Evolutionary conservation across 2,888 invertebrate species (phyloP).

Genomic region (Ethmia dodecea): DNA sequence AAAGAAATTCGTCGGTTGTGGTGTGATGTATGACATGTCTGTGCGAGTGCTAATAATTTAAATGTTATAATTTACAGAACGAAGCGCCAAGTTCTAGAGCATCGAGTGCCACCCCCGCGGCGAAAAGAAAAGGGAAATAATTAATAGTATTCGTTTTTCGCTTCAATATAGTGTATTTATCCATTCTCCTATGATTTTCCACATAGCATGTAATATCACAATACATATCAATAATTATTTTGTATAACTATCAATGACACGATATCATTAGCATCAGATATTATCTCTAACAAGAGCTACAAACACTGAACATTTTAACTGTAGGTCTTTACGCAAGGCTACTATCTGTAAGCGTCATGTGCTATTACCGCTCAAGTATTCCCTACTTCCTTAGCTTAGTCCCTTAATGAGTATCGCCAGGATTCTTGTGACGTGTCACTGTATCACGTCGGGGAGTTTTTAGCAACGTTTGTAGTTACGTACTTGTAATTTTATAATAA

Average conservation of each 20-base stretch:
- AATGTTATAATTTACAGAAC: no score
- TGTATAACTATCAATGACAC: constrained; percentile 44
- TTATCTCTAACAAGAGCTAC: constrained; percentile 1
- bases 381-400: constrained; percentile 27
- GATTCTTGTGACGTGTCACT: constrained; percentile 23
- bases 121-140: constrained; percentile 75
- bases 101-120: constrained; percentile 64
- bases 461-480: constrained; percentile 48
- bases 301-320: no score
- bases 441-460: constrained; percentile 30
- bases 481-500: constrained; percentile 66
- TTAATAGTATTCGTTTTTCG: constrained; percentile 51
- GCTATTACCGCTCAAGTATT: constrained; percentile 30
- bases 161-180: constrained; percentile 67
- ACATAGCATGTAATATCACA: constrained; percentile 74
- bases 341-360: constrained; percentile 35
- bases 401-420: constrained; percentile 28
- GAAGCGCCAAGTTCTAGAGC: constrained; percentile 49
- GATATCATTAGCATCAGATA: background rate
- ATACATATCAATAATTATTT: constrained; percentile 61
- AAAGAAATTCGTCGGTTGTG: no score
- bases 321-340: constrained; percentile 43
- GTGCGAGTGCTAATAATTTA: no score
- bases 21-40: no score
- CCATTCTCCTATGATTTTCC: constrained; percentile 64